Conservation (phyloP, 2,797 vertebrate species). For the Siniperca scherzeri region DNA sequence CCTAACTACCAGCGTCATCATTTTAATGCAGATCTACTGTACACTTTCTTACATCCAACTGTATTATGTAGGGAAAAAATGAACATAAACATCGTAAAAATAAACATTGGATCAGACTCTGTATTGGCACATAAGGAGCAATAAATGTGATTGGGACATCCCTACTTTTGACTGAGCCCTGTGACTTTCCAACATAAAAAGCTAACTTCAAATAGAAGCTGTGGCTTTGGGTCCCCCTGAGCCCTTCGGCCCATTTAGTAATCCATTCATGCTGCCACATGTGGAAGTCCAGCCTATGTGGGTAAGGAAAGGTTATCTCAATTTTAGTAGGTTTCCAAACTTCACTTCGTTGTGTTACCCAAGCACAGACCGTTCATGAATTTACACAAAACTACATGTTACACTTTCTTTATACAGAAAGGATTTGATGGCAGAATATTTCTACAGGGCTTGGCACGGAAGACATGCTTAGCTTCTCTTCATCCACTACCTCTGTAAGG, state of each 20-base stretch:
- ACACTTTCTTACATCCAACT: not conserved
- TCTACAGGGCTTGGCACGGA: not conserved
- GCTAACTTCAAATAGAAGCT: not conserved
- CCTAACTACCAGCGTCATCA: not conserved
- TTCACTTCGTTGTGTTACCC: not conserved
- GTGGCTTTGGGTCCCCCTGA: not conserved
- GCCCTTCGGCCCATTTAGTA: not conserved
- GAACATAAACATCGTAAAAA: not conserved
- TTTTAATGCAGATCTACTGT: not conserved
- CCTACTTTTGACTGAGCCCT: not conserved
- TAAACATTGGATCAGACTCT: not conserved
- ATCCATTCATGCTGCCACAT: not conserved
- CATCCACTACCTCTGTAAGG: too few species aligned
- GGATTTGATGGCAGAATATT: not conserved
- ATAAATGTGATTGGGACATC: not conserved
- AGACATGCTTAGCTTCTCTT: too few species aligned
- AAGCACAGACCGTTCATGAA: not conserved
- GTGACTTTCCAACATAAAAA: not conserved
- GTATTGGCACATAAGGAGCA: not conserved
- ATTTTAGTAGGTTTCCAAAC: not conserved
- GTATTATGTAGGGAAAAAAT: not conserved
- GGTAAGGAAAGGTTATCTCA: not conserved
- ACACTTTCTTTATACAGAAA: not conserved
- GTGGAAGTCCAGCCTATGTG: not conserved
- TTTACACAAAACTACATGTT: not conserved